Conservation (phyloP, 2,113 vertebrate genomes). For the Gopherus evgoodei region DNA sequence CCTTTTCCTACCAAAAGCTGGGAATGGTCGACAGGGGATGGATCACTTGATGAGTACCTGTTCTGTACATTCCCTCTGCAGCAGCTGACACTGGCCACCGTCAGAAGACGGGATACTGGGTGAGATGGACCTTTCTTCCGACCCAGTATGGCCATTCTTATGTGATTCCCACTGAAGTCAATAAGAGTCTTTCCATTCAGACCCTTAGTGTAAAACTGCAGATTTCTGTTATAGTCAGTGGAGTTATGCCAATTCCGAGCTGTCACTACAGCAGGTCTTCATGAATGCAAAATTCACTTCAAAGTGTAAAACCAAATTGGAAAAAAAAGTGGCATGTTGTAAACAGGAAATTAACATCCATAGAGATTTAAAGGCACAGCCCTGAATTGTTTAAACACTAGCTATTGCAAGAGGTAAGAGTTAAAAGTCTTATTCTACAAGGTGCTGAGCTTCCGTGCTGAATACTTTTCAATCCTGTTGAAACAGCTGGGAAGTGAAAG, state of each 20-base stretch:
- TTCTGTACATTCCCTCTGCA: no score
- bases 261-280: background rate
- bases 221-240: no score
- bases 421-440: background rate
- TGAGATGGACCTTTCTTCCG: no score
- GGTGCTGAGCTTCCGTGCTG: accelerated
- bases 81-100: no score
- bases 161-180: no score
- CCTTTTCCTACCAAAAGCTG: no score
- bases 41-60: no score
- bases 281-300: background rate
- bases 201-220: no score
- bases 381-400: background rate
- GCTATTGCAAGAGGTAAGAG: background rate
- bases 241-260: background rate
- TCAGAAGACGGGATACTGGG: no score
- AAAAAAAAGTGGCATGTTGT: background rate
- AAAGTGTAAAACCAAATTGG: background rate
- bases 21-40: no score
- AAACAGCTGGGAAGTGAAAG: background rate
- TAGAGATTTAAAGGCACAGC: background rate
- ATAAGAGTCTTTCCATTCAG: no score
- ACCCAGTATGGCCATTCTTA: no score
- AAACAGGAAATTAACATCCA: background rate
- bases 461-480: background rate